These are phyloP conservation scores for Epicauta chinensis DNA, from an alignment of 1,140 invertebrate species.

Conservation along the genomic window DNA sequence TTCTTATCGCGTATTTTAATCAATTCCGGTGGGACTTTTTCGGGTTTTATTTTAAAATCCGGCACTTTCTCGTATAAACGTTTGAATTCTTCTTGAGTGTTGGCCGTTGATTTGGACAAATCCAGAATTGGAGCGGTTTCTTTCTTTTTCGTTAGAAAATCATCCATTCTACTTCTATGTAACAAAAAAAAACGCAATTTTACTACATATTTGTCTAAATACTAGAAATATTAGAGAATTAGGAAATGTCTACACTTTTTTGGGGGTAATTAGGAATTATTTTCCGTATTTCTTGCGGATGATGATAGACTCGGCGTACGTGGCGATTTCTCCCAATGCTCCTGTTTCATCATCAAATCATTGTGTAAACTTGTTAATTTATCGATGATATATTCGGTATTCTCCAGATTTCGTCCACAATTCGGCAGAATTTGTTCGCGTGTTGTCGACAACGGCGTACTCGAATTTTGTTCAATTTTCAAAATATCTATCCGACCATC, in stretches of 20 bases:
- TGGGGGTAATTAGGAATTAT: conserved; percentile 2
- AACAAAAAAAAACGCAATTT: too few relatives aligned
- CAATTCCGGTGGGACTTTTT: conserved; percentile 66
- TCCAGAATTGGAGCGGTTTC: conserved; percentile 76
- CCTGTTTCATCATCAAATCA: conserved; percentile 33
- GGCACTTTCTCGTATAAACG: conserved; percentile 77
- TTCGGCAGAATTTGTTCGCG: conserved; percentile 13
- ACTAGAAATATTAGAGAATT: conserved; percentile 9
- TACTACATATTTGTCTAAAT: conserved; percentile 56
- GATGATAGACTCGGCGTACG: conserved; percentile 43
- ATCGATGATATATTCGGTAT: conserved; percentile 21
- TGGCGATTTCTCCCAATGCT: conserved; percentile 32
- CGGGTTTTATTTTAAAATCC: conserved; percentile 81
- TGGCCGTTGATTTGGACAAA: conserved; percentile 68
- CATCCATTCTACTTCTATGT: conserved; percentile 51
- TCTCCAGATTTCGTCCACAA: conserved; percentile 6
- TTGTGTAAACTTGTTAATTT: conserved; percentile 30
- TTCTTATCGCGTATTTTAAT: conserved; percentile 57
- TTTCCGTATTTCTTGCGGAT: conserved; percentile 10
- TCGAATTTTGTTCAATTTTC: conserved; percentile 35
- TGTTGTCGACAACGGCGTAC: conserved; percentile 18
- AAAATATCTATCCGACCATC: conserved; percentile 32
- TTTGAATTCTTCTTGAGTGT: conserved; percentile 73
- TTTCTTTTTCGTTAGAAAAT: conserved; percentile 74
- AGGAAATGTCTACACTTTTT: conserved; percentile 10